phyloP scores from a whole-genome alignment of 1,140 invertebrate species.

The Centruroides sculpturatus region DNA sequence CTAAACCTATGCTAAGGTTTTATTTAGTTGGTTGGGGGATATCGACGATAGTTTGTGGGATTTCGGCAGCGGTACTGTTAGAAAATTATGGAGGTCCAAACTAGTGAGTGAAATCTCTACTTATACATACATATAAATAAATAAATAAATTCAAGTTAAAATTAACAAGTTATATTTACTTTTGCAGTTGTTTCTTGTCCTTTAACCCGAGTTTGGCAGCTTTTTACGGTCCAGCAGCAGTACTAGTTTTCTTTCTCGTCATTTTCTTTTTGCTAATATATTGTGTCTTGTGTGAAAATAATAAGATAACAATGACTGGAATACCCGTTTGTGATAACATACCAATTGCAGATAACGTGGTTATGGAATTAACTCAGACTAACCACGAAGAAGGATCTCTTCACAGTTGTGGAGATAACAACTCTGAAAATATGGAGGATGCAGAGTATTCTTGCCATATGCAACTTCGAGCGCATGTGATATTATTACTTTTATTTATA shows the following conservation, averaged over 20 bases:
- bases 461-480: slow-evolving; percentile 61
- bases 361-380: slow-evolving; percentile 33
- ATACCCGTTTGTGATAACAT: slow-evolving; percentile 59
- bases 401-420: slow-evolving; percentile 40
- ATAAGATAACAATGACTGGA: slow-evolving; percentile 14
- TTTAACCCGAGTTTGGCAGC: too few relatives aligned
- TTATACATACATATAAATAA: too few relatives aligned
- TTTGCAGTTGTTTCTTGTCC: too few relatives aligned
- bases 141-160: too few relatives aligned
- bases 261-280: slow-evolving; percentile 60
- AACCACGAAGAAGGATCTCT: slow-evolving; percentile 41
- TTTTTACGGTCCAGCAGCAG: too few relatives aligned
- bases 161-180: too few relatives aligned
- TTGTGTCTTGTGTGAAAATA: slow-evolving; percentile 39
- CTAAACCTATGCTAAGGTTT: slow-evolving; percentile 65
- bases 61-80: slow-evolving; percentile 75
- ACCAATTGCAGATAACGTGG: slow-evolving; percentile 63
- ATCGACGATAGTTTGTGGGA: slow-evolving; percentile 71
- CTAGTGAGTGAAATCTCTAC: slow-evolving; percentile 32
- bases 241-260: slow-evolving; percentile 43
- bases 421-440: slow-evolving; percentile 59
- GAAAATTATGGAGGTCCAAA: slow-evolving; percentile 51
- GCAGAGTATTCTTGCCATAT: slow-evolving; percentile 61
- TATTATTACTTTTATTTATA: slow-evolving; percentile 55
- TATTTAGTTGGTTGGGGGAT: slow-evolving; percentile 88